Evolutionary conservation across 2,888 invertebrate species (phyloP), one percentile per base, ranked within the genome.

Genomic region (Antheraea yamamai): DNA sequence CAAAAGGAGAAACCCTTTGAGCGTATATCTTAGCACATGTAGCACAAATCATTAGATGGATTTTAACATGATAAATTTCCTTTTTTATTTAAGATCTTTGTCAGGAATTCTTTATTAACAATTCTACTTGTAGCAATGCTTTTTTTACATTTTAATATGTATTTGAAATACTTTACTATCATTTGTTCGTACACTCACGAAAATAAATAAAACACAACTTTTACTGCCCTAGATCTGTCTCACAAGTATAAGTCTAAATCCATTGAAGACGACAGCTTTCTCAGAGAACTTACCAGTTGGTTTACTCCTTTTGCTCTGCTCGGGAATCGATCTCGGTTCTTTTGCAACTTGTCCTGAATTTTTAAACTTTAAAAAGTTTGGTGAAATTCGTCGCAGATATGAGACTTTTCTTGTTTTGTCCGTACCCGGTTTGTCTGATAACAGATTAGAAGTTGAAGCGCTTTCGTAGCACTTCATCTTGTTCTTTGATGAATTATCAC

Each of bases 361-460:
- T 76, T 86, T 90, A 8, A 77, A 78, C 76, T 88, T 91, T 75
- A 93, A 91, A 26, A 93, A 79, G 74, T 85, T 91, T 0, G 94
- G 93, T 2, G 94, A 92, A 73, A 94, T 80, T 20, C 90, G 88
- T 2, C 87, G 85, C 0, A 94, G 82, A 77, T 85, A 85, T 0
- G 93, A 86, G 0, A 84, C 73, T 52, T 89, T 91, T 72, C 81
- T 81, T 23, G 88, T 88, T 78, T 90, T 86, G n/a, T 68, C 84
- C 3, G 83, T 74, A 2, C 80, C 76, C 3, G 83, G 78, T 72
- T 86, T 88, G 35, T 81, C 84, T 0, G 84, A 75, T 0, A 73
- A 79, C 58, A 94, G 81, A 77, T 89, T 90, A 0, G 93, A 91
- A 0, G 93, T 91, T 0, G 94, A 93, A 0, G 87, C 88, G 72